These are phyloP conservation scores for Antigone vipio DNA, from an alignment of 2,113 vertebrate genomes.

Conservation along the genomic window DNA sequence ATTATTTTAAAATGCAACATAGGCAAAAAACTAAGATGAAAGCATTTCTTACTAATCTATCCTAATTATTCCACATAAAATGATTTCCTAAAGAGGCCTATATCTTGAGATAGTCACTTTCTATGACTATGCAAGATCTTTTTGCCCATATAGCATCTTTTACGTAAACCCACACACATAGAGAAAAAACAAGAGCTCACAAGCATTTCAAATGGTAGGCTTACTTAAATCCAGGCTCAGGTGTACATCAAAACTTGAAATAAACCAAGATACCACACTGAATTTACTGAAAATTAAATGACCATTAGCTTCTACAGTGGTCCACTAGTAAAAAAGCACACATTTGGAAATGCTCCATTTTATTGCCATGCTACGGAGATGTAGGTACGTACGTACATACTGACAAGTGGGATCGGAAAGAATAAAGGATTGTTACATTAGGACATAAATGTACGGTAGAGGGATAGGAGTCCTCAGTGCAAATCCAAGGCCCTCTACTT, in stretches of 20 bases:
- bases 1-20: slow-evolving; percentile 75
- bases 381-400: accelerated
- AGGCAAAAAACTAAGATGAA: slow-evolving; percentile 74
- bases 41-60: slow-evolving; percentile 76
- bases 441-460: neutral
- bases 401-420: neutral
- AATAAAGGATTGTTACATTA: neutral
- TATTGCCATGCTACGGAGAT: neutral
- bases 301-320: neutral
- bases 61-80: slow-evolving; percentile 79
- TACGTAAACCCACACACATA: neutral
- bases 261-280: neutral
- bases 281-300: neutral
- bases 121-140: neutral
- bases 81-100: slow-evolving; percentile 60
- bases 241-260: neutral
- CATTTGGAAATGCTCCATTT: neutral
- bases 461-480: neutral
- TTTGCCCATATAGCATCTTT: neutral
- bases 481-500: neutral
- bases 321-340: neutral
- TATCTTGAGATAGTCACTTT: neutral
- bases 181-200: neutral
- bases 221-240: neutral
- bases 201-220: neutral